Conservation (phyloP, 2,888 invertebrate species). For the Cenopis cana region DNA sequence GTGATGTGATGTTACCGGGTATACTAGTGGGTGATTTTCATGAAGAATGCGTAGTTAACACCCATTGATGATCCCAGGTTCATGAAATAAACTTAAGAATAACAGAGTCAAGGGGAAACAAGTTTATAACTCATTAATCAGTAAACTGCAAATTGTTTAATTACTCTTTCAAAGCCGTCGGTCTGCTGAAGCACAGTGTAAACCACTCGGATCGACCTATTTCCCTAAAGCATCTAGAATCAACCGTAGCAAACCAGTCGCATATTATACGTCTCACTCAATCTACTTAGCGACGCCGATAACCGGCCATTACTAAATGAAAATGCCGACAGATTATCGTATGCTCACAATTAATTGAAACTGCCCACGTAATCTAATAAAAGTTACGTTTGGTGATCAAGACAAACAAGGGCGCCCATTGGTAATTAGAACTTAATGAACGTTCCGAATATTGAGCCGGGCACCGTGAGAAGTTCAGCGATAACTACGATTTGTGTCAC, state of each 20-base stretch:
- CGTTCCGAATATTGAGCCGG: slow-evolving; percentile 80
- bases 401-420: slow-evolving; percentile 84
- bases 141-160: slow-evolving; percentile 48
- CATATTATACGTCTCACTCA: slow-evolving; percentile 74
- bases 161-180: slow-evolving; percentile 7
- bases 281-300: slow-evolving; percentile 79
- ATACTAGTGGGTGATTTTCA: neutral
- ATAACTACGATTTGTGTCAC: slow-evolving; percentile 84
- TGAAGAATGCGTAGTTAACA: neutral
- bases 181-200: slow-evolving; percentile 25
- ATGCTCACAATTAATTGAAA: slow-evolving; percentile 83
- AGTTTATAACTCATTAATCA: slow-evolving; percentile 50
- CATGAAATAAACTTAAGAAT: neutral
- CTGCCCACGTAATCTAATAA: slow-evolving; percentile 85
- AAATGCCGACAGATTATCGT: slow-evolving; percentile 78
- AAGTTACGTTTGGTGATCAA: slow-evolving; percentile 82
- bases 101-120: slow-evolving; percentile 44
- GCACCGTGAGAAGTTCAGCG: slow-evolving; percentile 83
- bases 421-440: slow-evolving; percentile 85
- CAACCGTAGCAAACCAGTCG: slow-evolving; percentile 64
- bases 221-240: slow-evolving; percentile 62
- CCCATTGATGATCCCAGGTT: neutral
- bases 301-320: slow-evolving; percentile 78
- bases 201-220: slow-evolving; percentile 46
- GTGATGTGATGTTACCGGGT: neutral